phyloP scores from a whole-genome alignment of 2,113 vertebrate genomes.

The Bambusicola thoracicus region DNA sequence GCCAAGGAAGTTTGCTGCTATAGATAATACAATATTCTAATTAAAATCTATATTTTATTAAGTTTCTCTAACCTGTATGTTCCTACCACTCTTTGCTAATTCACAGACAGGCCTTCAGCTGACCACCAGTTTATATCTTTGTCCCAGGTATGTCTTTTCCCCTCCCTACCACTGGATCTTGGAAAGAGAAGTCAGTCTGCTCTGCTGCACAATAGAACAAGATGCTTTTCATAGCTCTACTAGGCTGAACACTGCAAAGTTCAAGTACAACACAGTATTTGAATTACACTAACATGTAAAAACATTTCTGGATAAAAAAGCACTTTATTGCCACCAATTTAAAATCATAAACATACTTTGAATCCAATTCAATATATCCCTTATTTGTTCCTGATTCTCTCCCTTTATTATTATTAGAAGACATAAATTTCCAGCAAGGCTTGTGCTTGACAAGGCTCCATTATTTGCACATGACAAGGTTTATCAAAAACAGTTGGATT shows the following conservation, averaged over 20 bases:
- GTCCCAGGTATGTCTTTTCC: neutral
- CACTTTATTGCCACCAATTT: slow-evolving; percentile 77
- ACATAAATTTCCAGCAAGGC: slow-evolving; percentile 81
- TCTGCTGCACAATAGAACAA: neutral
- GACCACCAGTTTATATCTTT: neutral
- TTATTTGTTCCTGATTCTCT: slow-evolving; percentile 81
- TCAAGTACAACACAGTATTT: slow-evolving; percentile 67
- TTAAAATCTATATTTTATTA: neutral
- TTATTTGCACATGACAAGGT: slow-evolving; percentile 87
- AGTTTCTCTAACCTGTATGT: neutral
- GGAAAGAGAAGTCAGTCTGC: slow-evolving; percentile 25
- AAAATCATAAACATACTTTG: slow-evolving; percentile 80
- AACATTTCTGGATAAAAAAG: slow-evolving; percentile 74
- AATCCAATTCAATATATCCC: slow-evolving; percentile 79
- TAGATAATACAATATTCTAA: neutral
- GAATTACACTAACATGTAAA: slow-evolving; percentile 69
- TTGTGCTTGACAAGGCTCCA: slow-evolving; percentile 79
- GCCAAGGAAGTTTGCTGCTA: neutral
- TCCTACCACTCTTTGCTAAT: neutral
- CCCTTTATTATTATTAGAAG: slow-evolving; percentile 80
- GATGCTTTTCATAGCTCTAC: slow-evolving; percentile 40
- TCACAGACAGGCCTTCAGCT: neutral
- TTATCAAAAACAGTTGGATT: slow-evolving; percentile 87
- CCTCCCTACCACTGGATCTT: neutral
- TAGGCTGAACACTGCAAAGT: slow-evolving; percentile 62